Evolutionary conservation across 2,888 invertebrate species (phyloP), one percentile per base, ranked within the genome.

Genomic region (Spodoptera exigua): DNA sequence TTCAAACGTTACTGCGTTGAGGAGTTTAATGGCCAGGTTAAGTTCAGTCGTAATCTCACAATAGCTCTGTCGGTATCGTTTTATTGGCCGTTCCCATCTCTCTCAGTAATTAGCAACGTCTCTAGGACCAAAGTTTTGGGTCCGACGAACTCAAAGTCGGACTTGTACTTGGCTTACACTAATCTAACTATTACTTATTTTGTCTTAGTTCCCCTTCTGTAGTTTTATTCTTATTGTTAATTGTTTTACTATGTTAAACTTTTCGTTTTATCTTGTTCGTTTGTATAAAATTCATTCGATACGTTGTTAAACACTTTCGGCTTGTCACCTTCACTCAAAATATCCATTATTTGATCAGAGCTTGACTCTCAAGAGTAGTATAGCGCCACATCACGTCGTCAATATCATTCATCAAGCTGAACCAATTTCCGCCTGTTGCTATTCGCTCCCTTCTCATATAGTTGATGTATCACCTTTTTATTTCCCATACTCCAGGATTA

Each of bases 391-490:
- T 76, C 76, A 75, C 66, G 70, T 60, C 70, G 54, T 48, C 71
- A 46, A 76, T 71, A 74, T 69, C 77, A 75, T 77, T 74, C 76
- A 77, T 77, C 77, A 77, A 51, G 61, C 53, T 36, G 74, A 74
- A 71, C 74, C 78, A 77, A 77, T 77, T 77, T 77, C 77, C 77
- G 66, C 75, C 77, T 76, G 76, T 76, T 76, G 75, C 69, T 76
- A 64, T 53, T 45, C 61, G 66, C 46, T 60, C 74, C 62, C 62
- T 45, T 62, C 67, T 58, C 73, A 73, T 61, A 64, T 48, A 56
- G 68, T 74, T 76, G 75, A 76, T 76, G 69, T 76, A 76, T 76
- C 75, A 71, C 71, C 65, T 66, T 74, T 65, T 70, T 71, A 71
- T 69, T 70, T 65, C 61, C 35, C 55, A 55, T 65, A 44, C 45